These are phyloP conservation scores for Plecotus auritus DNA, from an alignment of 2,113 vertebrate genomes.

Conservation along the genomic window DNA sequence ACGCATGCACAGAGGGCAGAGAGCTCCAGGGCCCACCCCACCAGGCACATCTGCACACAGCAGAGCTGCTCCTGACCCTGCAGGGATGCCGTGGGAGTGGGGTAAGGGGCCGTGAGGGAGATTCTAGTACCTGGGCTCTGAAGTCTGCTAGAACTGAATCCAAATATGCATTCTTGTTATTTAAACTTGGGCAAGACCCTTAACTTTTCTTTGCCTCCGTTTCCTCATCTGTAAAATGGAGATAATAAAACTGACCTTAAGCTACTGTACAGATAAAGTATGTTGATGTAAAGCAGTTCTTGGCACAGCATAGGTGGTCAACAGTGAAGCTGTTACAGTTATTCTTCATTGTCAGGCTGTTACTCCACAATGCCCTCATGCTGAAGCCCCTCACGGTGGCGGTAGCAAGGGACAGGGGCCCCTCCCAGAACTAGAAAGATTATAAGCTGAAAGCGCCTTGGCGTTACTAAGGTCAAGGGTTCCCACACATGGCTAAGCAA, in stretches of 20 bases:
- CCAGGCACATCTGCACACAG: neutral
- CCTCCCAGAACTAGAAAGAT: neutral
- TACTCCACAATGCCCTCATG: neutral
- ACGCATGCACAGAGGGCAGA: neutral
- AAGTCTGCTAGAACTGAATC: neutral
- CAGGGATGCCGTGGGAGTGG: too few species aligned
- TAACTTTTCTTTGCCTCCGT: constrained; percentile 18
- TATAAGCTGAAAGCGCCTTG: neutral
- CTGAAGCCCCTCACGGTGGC: neutral
- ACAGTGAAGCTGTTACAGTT: neutral
- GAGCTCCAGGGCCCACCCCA: neutral
- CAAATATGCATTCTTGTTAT: neutral
- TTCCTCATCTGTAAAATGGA: constrained; percentile 27
- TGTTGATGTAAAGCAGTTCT: neutral
- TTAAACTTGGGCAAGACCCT: neutral
- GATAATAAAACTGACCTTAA: neutral
- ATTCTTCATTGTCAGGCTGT: neutral
- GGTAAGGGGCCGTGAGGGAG: neutral
- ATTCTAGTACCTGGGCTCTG: neutral
- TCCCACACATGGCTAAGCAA: neutral
- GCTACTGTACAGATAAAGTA: neutral
- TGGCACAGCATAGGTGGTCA: neutral
- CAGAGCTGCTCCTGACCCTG: neutral
- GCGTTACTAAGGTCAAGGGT: neutral
- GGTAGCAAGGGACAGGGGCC: neutral